These are phyloP conservation scores for Macrotis lagotis DNA, from an alignment of 2,113 vertebrate genomes.

Conservation along the genomic window DNA sequence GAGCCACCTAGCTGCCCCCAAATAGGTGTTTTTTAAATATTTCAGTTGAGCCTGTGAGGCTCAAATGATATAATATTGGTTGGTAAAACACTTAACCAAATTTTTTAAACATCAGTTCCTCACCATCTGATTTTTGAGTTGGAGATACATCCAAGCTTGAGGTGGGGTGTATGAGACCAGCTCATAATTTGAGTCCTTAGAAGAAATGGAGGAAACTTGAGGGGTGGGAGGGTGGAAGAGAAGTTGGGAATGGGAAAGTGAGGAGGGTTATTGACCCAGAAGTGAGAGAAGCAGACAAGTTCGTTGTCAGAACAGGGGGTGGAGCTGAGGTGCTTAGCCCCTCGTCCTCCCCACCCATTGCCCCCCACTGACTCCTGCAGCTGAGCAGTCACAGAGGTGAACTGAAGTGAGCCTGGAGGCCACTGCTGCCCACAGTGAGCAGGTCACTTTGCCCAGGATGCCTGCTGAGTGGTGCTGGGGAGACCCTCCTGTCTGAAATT, in stretches of 20 bases:
- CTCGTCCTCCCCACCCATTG: not conserved
- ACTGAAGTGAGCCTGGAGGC: not conserved
- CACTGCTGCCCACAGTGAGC: not conserved
- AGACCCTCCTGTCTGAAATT: not conserved
- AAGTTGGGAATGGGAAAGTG: not conserved
- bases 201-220: not conserved
- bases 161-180: not conserved
- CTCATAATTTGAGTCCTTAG: not conserved
- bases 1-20: too few species aligned
- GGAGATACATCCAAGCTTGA: not conserved
- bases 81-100: not conserved
- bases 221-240: not conserved
- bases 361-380: too few species aligned
- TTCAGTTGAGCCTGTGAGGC: not conserved
- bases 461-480: not conserved
- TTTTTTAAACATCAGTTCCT: not conserved
- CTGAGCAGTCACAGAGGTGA: not conserved
- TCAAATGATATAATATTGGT: not conserved
- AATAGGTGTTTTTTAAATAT: not conserved
- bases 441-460: not conserved
- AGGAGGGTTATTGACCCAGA: not conserved
- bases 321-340: not conserved
- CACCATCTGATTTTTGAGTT: not conserved
- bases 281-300: not conserved
- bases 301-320: not conserved